Conservation (phyloP, 2,113 vertebrate genomes). For the Carettochelys insculpta region DNA sequence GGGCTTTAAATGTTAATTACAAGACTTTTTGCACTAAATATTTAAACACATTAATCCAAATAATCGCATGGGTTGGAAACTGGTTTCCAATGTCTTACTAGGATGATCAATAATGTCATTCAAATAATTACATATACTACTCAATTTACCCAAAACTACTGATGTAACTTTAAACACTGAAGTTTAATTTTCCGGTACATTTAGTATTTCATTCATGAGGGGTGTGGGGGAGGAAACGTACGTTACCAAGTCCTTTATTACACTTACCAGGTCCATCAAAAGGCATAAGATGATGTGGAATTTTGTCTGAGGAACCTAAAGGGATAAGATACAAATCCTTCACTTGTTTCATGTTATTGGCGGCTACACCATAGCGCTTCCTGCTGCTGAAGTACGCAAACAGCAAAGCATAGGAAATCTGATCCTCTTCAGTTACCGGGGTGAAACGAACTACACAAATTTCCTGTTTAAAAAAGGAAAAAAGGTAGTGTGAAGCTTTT, state of each 20-base stretch:
- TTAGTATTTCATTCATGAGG: not conserved
- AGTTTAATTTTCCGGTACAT: not conserved
- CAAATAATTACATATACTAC: not conserved
- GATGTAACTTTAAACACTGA: not conserved
- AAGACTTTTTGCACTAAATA: not conserved
- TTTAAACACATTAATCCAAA: not conserved
- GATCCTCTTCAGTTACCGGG: slow-evolving; percentile 96
- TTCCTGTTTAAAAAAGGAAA: slow-evolving; percentile 81
- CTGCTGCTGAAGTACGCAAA: slow-evolving; percentile 98
- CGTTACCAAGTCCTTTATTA: not conserved
- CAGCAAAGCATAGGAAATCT: slow-evolving; percentile 94
- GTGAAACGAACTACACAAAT: slow-evolving; percentile 95
- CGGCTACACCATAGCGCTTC: slow-evolving; percentile 94
- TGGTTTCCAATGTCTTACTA: not conserved
- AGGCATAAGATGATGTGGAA: slow-evolving; percentile 96
- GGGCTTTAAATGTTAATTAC: not conserved
- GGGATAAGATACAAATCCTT: slow-evolving; percentile 99
- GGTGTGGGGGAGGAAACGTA: not conserved
- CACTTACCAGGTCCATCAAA: slow-evolving; percentile 97
- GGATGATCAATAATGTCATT: not conserved
- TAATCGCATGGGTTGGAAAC: not conserved
- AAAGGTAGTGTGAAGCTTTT: not conserved
- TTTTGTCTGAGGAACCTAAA: slow-evolving; percentile 91
- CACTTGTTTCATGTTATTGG: slow-evolving; percentile 96
- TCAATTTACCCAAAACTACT: not conserved